These are phyloP conservation scores for Epinotia nisella DNA, from an alignment of 2,888 invertebrate genomes.

Conservation along the genomic window DNA sequence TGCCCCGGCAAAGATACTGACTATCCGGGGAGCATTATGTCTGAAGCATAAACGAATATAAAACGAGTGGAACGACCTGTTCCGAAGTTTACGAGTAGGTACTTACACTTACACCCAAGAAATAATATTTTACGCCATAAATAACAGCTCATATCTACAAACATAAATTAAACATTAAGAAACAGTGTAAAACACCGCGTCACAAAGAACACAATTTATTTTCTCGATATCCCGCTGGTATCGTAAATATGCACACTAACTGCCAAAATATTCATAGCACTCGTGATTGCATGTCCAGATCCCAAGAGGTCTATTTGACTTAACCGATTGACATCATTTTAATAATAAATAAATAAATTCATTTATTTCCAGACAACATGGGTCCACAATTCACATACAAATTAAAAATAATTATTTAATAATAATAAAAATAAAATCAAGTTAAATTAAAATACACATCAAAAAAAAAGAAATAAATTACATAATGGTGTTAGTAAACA, in stretches of 20 bases:
- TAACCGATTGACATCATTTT: not conserved
- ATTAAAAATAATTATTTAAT: too few species aligned
- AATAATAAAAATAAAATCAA: too few species aligned
- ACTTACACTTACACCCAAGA: not conserved
- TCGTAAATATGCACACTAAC: constrained; percentile 20
- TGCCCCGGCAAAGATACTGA: too few species aligned
- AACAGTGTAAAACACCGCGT: not conserved
- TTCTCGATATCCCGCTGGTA: not conserved
- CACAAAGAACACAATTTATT: constrained; percentile 12
- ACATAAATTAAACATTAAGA: not conserved
- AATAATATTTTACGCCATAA: not conserved
- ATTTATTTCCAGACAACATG: too few species aligned
- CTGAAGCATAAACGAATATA: too few species aligned
- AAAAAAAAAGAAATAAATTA: too few species aligned
- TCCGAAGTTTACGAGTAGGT: not conserved
- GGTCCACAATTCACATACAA: too few species aligned
- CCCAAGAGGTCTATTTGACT: not conserved
- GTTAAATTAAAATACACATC: too few species aligned
- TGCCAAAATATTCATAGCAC: constrained; percentile 36
- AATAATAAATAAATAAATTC: too few species aligned
- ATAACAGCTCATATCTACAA: not conserved
- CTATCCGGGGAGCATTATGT: too few species aligned
- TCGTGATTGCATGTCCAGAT: constrained; percentile 21
- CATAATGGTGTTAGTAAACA: too few species aligned
- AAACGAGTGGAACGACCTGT: too few species aligned